These are phyloP conservation scores for Yponomeuta evonymella DNA, from an alignment of 2,888 invertebrate species.

Conservation along the genomic window DNA sequence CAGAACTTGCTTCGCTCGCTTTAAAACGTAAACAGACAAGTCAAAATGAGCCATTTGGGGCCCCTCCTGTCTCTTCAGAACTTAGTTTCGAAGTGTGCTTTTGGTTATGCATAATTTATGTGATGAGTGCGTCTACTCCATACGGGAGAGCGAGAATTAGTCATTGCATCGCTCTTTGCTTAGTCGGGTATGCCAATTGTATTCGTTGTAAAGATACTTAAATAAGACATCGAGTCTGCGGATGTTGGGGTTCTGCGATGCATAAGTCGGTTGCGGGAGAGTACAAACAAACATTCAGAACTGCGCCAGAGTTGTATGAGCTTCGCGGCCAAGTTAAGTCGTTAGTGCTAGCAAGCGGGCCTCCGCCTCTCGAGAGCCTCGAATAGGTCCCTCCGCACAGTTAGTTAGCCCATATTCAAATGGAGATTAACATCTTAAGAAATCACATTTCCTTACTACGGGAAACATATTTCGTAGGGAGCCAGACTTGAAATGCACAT, in stretches of 20 bases:
- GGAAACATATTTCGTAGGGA: neutral
- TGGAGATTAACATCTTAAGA: neutral
- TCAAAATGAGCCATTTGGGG: conserved; percentile 2
- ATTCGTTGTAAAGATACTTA: neutral
- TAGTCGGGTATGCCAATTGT: neutral
- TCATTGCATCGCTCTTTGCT: neutral
- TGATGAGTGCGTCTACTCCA: neutral
- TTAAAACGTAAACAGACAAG: neutral
- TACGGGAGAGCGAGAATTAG: neutral
- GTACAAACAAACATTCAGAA: neutral
- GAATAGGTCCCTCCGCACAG: neutral
- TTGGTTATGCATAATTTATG: neutral
- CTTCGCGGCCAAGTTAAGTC: neutral
- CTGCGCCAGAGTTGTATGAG: neutral
- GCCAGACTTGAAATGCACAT: neutral
- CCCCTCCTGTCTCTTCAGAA: conserved; percentile 1
- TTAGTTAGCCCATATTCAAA: neutral
- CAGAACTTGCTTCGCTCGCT: neutral
- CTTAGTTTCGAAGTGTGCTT: conserved; percentile 6
- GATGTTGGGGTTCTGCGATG: neutral
- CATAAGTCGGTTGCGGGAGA: neutral
- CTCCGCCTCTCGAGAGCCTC: neutral
- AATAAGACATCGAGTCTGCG: neutral
- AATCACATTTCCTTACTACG: neutral
- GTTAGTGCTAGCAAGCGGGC: neutral